Evolutionary conservation across 2,888 invertebrate genomes (phyloP).

Genomic region (Eubasilissa splendida): DNA sequence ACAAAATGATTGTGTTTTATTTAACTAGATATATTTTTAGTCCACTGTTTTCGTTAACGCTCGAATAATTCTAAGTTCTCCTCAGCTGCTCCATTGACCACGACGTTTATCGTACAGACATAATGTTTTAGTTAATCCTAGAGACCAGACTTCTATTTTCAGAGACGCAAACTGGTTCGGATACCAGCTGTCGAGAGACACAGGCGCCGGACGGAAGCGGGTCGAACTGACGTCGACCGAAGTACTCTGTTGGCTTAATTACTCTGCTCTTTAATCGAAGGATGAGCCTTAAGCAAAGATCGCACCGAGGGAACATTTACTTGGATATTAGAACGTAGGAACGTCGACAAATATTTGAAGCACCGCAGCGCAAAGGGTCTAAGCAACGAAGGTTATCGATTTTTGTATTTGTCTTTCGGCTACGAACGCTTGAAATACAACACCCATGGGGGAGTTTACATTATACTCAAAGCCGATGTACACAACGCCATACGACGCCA

Average conservation of each 20-base stretch:
- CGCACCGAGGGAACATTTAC: constrained; percentile 19
- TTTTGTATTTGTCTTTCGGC: constrained; percentile 11
- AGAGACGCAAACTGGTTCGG: constrained; percentile 25
- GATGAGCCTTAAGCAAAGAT: constrained; percentile 19
- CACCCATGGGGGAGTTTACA: neutral
- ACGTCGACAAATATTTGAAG: constrained; percentile 20
- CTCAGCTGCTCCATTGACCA: constrained; percentile 4
- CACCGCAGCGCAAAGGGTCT: neutral
- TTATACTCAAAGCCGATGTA: constrained; percentile 8
- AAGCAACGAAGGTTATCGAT: constrained; percentile 10
- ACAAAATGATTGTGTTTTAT: no score
- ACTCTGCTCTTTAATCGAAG: constrained; percentile 31
- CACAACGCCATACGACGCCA: neutral
- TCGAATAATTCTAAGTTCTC: neutral
- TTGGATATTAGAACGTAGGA: constrained; percentile 10
- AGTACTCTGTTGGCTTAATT: constrained; percentile 48
- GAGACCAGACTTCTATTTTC: neutral
- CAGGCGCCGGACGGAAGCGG: constrained; percentile 11
- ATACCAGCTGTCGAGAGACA: neutral
- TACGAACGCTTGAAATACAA: neutral
- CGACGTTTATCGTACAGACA: neutral
- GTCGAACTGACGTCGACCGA: constrained; percentile 17
- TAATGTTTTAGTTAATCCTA: constrained; percentile 31
- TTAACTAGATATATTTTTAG: neutral
- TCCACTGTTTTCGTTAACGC: neutral